A percentile compares a stretch with the other conserved stretches of the same genome.
phyloP scores from a whole-genome alignment of 2,797 vertebrate species.

The Delichon dasypus region DNA sequence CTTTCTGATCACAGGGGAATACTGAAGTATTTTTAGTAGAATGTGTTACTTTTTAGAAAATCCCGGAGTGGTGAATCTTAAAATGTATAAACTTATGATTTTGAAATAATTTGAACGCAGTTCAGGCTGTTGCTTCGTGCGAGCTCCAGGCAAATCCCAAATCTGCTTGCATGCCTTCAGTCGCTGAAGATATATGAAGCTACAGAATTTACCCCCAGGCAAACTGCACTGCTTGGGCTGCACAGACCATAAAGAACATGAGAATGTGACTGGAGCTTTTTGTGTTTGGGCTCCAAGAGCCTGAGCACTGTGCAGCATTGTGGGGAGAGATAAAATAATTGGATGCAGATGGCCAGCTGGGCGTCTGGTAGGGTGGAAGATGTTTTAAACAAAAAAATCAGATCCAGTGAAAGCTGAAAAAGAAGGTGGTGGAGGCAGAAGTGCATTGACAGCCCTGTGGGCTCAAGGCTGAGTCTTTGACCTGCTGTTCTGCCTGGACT shows the following conservation, averaged over 20 bases:
- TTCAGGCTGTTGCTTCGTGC: background rate
- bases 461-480: background rate
- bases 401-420: background rate
- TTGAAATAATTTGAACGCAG: background rate
- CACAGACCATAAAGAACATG: constrained; percentile 32
- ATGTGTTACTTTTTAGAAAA: background rate
- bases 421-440: background rate
- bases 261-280: constrained; percentile 33
- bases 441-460: background rate
- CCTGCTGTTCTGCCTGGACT: background rate
- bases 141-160: background rate
- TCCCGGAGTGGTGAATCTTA: background rate
- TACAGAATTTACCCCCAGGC: background rate
- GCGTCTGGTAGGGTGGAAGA: background rate
- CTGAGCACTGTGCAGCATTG: background rate
- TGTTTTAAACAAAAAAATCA: background rate
- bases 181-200: constrained; percentile 23
- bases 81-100: background rate
- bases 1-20: background rate
- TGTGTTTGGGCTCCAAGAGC: background rate
- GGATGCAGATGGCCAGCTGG: constrained; percentile 1
- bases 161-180: background rate
- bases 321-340: constrained; percentile 26
- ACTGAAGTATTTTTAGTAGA: background rate
- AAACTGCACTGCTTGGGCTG: background rate